Base-by-base conservation (phyloP, 1,140 invertebrate genomes). In the Theocolax elegans region DNA sequence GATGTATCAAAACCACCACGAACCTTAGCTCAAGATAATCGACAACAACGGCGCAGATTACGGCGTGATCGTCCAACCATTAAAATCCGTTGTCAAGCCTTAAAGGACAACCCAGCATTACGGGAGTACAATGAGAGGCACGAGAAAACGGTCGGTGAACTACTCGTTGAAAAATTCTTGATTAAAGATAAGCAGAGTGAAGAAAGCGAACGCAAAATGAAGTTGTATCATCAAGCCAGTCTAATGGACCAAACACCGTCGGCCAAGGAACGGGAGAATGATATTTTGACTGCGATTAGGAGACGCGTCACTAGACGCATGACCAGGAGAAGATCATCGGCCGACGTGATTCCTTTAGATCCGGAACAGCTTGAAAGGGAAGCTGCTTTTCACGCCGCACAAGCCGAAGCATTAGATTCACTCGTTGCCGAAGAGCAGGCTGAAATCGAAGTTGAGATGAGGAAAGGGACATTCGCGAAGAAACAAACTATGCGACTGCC, bases 141-240 rank as follows among this genome's bases (percentile, higher is more conserved):
- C 12, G 83, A 89, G 72, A 93, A 92, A 75, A 89, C 91, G 0
- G 87, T 92, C 0, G 92, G 92, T 1, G 91, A 92, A 67, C 80
- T 91, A 63, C 77, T 93, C n/a, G 87, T 91, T 9, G 92, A 94
- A 76, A 92, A 93, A 79, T 93, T 93, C 81, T 82, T 90, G 13
- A 91, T 94, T 31, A 90, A 89, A 67, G 90, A 92, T 42, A 90
- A 88, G 58, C 85, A 87, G 67, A 72, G 84, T 9, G 75, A 81
- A 54, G 80, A 87, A 64, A 72, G 75, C 29, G 75, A 83, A 65
- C 72, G 59, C 23, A 72, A 68, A 54, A 12, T 70, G 10, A 75
- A 74, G 29, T 31, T 81, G 9, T 77, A 79, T 42, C 74, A 76
- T 15, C 77, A 83, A 27, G 68, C 79, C 0, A 82, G 76, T 35